Evolutionary conservation across 2,113 vertebrate species (phyloP).

Genomic region (Patagioenas fasciata): DNA sequence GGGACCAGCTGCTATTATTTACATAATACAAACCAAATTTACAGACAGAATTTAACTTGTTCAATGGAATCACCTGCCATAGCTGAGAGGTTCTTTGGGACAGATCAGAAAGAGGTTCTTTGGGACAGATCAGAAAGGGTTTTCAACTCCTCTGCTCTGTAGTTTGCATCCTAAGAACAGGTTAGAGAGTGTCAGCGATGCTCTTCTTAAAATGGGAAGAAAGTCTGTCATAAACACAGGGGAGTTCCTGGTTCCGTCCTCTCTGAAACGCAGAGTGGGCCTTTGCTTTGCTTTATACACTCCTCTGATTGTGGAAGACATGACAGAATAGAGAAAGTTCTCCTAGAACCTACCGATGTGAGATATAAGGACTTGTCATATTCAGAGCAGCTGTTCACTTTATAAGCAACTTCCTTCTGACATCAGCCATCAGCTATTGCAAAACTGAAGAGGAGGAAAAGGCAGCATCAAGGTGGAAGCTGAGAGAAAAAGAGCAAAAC

Average conservation of each 20-base stretch:
- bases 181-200: background rate
- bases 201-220: background rate
- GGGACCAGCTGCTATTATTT: conserved; percentile 1
- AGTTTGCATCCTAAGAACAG: background rate
- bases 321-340: background rate
- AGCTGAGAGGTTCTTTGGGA: background rate
- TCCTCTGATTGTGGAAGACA: background rate
- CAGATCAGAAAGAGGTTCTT: background rate
- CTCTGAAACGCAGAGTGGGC: background rate
- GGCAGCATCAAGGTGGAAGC: background rate
- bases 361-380: background rate
- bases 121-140: background rate
- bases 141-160: background rate
- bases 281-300: background rate
- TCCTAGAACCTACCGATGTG: background rate
- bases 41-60: conserved; percentile 12
- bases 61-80: background rate
- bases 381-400: background rate
- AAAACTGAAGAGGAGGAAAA: background rate
- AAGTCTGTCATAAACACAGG: background rate
- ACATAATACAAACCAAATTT: background rate
- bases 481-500: background rate
- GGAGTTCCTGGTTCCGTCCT: background rate
- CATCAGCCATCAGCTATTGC: background rate
- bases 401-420: background rate